phyloP scores from a whole-genome alignment of 2,113 vertebrate species.

The Neofelis nebulosa region DNA sequence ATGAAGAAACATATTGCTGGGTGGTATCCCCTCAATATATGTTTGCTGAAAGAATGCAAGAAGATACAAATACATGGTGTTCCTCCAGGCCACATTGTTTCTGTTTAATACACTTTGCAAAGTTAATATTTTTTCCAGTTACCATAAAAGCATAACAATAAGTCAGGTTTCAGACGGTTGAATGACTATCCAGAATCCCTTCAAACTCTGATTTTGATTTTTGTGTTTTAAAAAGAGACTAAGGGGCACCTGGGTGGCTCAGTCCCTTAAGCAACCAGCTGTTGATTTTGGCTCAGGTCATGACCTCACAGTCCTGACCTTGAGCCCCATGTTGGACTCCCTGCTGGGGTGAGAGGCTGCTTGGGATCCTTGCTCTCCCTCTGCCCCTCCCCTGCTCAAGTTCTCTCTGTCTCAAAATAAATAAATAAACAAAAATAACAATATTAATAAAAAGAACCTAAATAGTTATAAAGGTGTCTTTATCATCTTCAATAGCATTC shows the following conservation, averaged over 20 bases:
- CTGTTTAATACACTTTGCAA: constrained; percentile 17
- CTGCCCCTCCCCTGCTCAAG: no score
- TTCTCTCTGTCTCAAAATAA: no score
- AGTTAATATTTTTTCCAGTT: not conserved
- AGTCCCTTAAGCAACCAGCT: no score
- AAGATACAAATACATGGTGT: not conserved
- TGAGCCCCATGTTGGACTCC: no score
- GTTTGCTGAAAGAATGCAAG: not conserved
- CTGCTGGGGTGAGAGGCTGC: no score
- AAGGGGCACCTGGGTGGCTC: not conserved
- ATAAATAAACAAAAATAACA: no score
- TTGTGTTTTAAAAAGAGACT: constrained; percentile 14
- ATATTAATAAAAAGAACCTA: not conserved
- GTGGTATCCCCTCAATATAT: not conserved
- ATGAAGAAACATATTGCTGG: not conserved
- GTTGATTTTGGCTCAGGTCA: no score
- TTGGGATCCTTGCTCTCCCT: no score
- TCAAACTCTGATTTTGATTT: not conserved
- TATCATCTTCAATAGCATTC: not conserved
- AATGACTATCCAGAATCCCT: not conserved
- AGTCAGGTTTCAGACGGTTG: not conserved
- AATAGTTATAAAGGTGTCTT: not conserved
- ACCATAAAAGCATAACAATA: not conserved
- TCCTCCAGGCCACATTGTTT: not conserved
- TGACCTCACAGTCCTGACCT: no score